Base-by-base conservation (phyloP, 2,113 vertebrate genomes). In the Pelodiscus sinensis region DNA sequence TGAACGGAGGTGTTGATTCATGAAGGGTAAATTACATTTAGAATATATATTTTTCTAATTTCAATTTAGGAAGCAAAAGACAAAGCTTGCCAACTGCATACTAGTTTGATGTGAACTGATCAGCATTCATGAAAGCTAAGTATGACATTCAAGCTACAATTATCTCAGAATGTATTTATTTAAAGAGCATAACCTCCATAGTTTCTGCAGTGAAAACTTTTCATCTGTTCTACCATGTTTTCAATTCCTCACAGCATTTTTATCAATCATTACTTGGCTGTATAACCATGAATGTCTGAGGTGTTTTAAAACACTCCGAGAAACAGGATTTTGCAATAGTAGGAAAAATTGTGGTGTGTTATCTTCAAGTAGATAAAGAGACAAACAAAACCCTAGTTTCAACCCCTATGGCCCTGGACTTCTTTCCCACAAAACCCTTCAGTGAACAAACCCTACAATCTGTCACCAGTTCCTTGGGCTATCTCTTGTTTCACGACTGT, bases 1-100 rank as follows among this genome's bases (percentile, higher is more conserved):
- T 85, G 27, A 89, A 84, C 27, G 16, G 51, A 82, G n/a, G 75
- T 81, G 29, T 57, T n/a, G 60, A 89, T 71, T 22, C 62, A 51
- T 73, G 88, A 95, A 96, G 79, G 68, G 94, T 22, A 92, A 79
- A 51, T 3, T 52, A 57, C 29, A 84, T 93, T 80, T 54, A 56
- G 15, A 56, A 80, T n/a, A 78, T 21, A 15, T 55, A 85, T 92
- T 90, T 87, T 83, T 35, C 78, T 91, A 89, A 92, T 95, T 95
- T 91, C 35, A 84, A 12, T 31, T 22, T 83, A 81, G 68, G 79
- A 95, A 95, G 81, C 27, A 86, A 54, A 96, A 60, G 79, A 90
- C 38, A 95, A 89, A 82, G 25, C 31, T 83, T 51, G 8, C 71
- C 0, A 0, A n/a, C 24, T 11, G 60, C 77, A 21, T 82, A 51